Evolutionary conservation across 2,797 vertebrate species (phyloP).

Genomic region (Coendou prehensilis): DNA sequence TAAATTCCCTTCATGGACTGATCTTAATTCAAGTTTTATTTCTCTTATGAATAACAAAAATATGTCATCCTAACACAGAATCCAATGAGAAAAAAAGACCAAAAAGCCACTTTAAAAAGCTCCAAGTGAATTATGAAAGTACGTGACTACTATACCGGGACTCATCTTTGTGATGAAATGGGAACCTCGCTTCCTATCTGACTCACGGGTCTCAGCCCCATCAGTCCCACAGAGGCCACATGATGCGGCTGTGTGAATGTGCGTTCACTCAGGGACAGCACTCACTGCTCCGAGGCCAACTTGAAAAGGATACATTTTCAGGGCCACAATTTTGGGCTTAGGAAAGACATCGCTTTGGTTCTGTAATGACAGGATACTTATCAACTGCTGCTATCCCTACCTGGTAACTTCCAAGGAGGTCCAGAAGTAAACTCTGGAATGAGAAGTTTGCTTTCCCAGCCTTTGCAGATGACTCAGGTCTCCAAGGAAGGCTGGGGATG

Average conservation of each 20-base stretch:
- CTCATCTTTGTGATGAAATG: not conserved
- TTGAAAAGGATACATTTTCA: not conserved
- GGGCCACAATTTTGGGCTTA: not conserved
- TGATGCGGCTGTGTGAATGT: rapidly evolving
- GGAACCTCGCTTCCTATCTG: not conserved
- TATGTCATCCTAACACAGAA: not conserved
- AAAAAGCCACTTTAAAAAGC: not conserved
- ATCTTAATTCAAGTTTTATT: slow-evolving; percentile 19
- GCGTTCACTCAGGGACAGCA: not conserved
- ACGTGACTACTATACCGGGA: not conserved
- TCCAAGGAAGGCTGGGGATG: not conserved
- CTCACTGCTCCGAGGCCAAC: not conserved
- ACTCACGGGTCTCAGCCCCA: not conserved
- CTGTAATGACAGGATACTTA: not conserved
- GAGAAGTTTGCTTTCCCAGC: not conserved
- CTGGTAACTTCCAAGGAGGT: not conserved
- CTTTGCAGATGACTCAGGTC: not conserved
- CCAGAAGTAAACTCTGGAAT: not conserved
- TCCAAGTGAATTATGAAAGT: not conserved
- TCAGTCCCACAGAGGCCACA: too few species aligned
- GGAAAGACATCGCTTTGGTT: not conserved
- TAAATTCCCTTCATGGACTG: not conserved
- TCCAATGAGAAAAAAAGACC: not conserved
- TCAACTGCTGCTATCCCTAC: not conserved
- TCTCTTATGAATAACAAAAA: not conserved